Percentiles rank a stretch among this genome's conserved stretches.
phyloP scores from a whole-genome alignment of 1,140 invertebrate species.

The Eulimnadia texana region DNA sequence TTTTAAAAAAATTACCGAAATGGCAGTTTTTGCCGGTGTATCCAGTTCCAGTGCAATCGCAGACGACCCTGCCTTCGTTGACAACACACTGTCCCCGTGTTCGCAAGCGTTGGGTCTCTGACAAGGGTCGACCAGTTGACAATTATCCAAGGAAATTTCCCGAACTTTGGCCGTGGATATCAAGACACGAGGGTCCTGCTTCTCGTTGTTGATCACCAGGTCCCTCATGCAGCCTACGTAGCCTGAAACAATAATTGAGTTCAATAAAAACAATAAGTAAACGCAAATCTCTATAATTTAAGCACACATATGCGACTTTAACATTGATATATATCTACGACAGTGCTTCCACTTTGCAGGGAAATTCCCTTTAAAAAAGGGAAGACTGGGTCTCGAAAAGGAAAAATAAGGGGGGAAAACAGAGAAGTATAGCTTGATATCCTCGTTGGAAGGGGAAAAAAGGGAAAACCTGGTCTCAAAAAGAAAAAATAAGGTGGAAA shows the following conservation, averaged over 20 bases:
- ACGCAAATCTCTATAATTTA: background rate
- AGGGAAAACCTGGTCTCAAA: no score
- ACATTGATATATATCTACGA: no score
- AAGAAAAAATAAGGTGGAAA: no score
- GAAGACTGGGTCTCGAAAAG: no score
- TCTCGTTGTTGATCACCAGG: constrained; percentile 59
- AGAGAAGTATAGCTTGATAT: no score
- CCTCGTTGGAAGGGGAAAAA: no score
- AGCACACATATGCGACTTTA: no score
- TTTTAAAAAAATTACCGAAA: constrained; percentile 43
- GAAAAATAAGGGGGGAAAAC: no score
- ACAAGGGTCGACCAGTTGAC: constrained; percentile 78
- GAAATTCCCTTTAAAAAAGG: no score
- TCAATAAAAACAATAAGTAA: background rate
- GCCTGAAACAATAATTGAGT: constrained; percentile 32
- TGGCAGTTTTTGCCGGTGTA: constrained; percentile 83
- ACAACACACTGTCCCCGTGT: constrained; percentile 80
- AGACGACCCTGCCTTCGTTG: constrained; percentile 67
- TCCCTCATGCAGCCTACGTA: constrained; percentile 80
- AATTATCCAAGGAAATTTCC: constrained; percentile 79
- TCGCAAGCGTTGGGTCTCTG: constrained; percentile 75
- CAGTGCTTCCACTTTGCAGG: no score
- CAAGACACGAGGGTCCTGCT: constrained; percentile 58
- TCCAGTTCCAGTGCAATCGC: constrained; percentile 74
- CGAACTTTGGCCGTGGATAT: constrained; percentile 66